Percentiles rank a stretch among this genome's conserved stretches.
Evolutionary conservation across 1,140 invertebrate species (phyloP).

Genomic region (Phymastichus coffea): DNA sequence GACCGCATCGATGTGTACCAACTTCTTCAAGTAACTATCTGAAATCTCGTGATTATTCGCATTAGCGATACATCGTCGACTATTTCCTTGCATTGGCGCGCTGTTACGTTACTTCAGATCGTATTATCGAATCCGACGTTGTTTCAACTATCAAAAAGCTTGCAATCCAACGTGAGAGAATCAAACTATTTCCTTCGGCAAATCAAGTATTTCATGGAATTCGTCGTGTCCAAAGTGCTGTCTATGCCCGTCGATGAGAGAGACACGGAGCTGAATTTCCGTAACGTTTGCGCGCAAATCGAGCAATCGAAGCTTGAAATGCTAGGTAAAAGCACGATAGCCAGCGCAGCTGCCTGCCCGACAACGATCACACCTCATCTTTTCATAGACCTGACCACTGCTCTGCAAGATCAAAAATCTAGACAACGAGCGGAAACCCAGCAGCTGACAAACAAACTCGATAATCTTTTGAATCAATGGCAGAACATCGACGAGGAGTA

Average conservation of each 20-base stretch:
- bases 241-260: constrained; percentile 21
- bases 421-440: constrained; percentile 21
- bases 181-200: constrained; percentile 24
- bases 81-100: too few relatives aligned
- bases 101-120: too few relatives aligned
- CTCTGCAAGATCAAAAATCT: constrained; percentile 30
- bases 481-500: constrained; percentile 4
- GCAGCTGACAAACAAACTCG: neutral
- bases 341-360: too few relatives aligned
- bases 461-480: neutral
- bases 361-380: neutral
- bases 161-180: neutral
- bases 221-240: constrained; percentile 16
- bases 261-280: constrained; percentile 20
- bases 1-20: too few relatives aligned
- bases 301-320: constrained; percentile 14
- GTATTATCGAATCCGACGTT: too few relatives aligned
- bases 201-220: constrained; percentile 30
- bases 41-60: too few relatives aligned
- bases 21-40: too few relatives aligned
- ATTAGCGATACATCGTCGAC: too few relatives aligned
- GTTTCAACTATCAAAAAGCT: constrained; percentile 18
- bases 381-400: constrained; percentile 23
- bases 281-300: constrained; percentile 21
- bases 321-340: constrained; percentile 4